Base-by-base conservation (phyloP, 1,140 invertebrate species). In the Trachymyrmex cornetzi region DNA sequence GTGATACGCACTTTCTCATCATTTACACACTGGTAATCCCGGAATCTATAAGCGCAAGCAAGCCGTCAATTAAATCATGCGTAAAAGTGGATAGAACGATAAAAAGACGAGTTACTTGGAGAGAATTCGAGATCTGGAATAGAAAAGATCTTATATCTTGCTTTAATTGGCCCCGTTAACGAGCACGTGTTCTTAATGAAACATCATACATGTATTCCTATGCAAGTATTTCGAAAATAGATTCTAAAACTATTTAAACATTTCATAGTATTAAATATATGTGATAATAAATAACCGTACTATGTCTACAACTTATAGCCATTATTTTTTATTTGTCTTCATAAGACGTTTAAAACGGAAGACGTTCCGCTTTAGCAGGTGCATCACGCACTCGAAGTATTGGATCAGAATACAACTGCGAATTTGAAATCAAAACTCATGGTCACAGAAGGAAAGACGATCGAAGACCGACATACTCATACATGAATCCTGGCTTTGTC, bases 331-430 rank as follows among this genome's bases (percentile, higher is more conserved):
- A n/a, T 5, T 22, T n/a, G 5, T 22, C 24, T 16, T 71, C 24
- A 9, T 11, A 44, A 11, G 3, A 11, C 27, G 12, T 71, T 80
- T 59, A 9, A 44, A 81, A 71, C 34, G 50, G n/a, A 34, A 71
- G 30, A 71, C 11, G 19, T 14, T 57, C 34, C 11, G 50, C 30
- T 71, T 81, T 71, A 66, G 61, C 24, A 79, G 59, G 44, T 79
- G 34, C 34, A 71, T 81, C 79, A 71, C 77, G 77, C 48, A 81
- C 11, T 48, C 34, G 34, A 71, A 12, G 34, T 44, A 81, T 81
- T 64, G 79, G 30, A 81, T 81, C 50, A 71, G 53, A 81, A 81
- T 81, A 50, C 77, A 71, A 81, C 79, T 81, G 30, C 50, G 66
- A 81, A 71, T 81, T 71, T 34, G 34, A 81, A 81, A 81, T 81